Evolutionary conservation across 2,888 invertebrate species (phyloP).

Genomic region (Schizotus pectinicornis): DNA sequence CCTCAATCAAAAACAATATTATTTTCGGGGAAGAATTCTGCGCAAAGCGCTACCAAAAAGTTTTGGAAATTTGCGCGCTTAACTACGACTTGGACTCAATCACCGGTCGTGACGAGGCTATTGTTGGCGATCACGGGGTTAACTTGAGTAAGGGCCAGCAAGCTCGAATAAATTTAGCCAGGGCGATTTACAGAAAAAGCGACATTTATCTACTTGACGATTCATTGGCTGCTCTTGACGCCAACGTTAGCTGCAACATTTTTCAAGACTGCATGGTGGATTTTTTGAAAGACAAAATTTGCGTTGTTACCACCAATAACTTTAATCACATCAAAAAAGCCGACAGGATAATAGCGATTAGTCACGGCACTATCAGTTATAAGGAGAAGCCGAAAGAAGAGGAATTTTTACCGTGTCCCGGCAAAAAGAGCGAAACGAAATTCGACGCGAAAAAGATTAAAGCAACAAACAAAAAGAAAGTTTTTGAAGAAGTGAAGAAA

Average conservation of each 20-base stretch:
- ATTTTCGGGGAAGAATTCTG: conserved; percentile 52
- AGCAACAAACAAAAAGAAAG: too few relatives aligned
- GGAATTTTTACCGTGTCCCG: too few relatives aligned
- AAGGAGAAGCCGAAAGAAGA: too few relatives aligned
- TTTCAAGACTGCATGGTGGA: conserved; percentile 45
- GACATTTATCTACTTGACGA: conserved; percentile 51
- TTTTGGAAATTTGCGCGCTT: conserved; percentile 59
- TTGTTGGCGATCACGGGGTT: conserved; percentile 69
- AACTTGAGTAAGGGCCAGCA: conserved; percentile 67
- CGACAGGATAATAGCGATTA: too few relatives aligned
- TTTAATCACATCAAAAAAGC: too few relatives aligned
- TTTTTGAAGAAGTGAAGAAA: too few relatives aligned
- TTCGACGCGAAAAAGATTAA: too few relatives aligned
- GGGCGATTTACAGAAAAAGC: conserved; percentile 46
- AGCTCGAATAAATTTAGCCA: conserved; percentile 46
- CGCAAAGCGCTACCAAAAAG: conserved; percentile 49
- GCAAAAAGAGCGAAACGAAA: too few relatives aligned
- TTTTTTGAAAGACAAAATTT: conserved; percentile 46
- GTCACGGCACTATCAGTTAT: too few relatives aligned
- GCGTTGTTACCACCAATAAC: conserved; percentile 47
- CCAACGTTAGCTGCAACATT: conserved; percentile 41
- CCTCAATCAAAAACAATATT: conserved; percentile 49
- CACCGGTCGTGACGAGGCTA: conserved; percentile 57
- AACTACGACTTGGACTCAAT: conserved; percentile 60
- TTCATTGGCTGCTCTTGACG: conserved; percentile 45